Percentiles rank a stretch among this genome's conserved stretches.
Conservation (phyloP, 1,140 invertebrate species). For the Bombus waltoni region DNA sequence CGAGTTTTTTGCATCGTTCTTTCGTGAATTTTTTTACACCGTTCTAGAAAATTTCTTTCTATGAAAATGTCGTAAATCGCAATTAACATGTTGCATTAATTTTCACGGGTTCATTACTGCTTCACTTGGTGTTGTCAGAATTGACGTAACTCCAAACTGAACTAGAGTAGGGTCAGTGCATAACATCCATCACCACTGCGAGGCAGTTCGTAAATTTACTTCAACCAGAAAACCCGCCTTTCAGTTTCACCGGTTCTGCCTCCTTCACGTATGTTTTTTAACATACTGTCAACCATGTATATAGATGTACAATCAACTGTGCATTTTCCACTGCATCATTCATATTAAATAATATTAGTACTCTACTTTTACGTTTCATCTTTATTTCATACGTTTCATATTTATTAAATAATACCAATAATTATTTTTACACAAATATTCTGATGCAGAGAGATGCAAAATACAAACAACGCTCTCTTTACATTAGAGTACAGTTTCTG, state of each 20-base stretch:
- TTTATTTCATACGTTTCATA: background rate
- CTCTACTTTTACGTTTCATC: background rate
- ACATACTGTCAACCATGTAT: background rate
- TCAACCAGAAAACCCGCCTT: background rate
- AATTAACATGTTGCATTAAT: conserved; percentile 10
- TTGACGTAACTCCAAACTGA: background rate
- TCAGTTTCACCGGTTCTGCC: background rate
- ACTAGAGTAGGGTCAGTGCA: background rate
- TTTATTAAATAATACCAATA: background rate
- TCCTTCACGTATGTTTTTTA: background rate
- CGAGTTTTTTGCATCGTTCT: background rate
- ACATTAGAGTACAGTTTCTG: too few relatives aligned
- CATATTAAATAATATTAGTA: background rate
- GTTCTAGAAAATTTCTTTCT: background rate
- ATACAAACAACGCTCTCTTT: too few relatives aligned
- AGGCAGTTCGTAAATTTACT: background rate
- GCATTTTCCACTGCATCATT: background rate
- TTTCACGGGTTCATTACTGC: background rate
- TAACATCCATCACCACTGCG: background rate
- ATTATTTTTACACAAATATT: background rate
- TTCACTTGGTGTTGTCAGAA: background rate
- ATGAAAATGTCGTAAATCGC: too few relatives aligned
- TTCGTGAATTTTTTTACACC: too few relatives aligned
- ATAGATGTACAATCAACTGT: background rate
- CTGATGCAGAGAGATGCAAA: too few relatives aligned